A percentile compares a stretch with the other conserved stretches of the same genome.
Evolutionary conservation across 2,113 vertebrate species (phyloP).

Genomic region (Cyanoderma ruficeps): DNA sequence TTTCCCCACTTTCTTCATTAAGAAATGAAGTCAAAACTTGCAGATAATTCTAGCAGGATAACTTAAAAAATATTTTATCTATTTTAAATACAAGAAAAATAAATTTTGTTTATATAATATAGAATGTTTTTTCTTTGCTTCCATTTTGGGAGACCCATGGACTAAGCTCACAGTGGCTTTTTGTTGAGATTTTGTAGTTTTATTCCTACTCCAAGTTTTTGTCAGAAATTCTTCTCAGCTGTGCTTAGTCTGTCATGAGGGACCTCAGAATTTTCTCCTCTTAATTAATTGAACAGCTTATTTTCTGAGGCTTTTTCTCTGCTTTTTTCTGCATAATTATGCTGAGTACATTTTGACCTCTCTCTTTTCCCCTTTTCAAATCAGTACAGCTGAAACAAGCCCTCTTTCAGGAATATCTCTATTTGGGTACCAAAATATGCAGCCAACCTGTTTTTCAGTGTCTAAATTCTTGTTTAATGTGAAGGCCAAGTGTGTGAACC

Average conservation of each 20-base stretch:
- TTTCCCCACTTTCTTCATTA: not conserved
- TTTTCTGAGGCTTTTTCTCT: not conserved
- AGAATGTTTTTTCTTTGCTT: not conserved
- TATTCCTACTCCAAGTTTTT: not conserved
- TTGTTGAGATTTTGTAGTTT: not conserved
- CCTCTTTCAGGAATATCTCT: not conserved
- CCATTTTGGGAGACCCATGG: not conserved
- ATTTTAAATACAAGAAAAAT: not conserved
- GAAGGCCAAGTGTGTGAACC: not conserved
- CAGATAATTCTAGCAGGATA: not conserved
- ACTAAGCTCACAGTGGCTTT: not conserved
- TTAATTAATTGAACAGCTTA: not conserved
- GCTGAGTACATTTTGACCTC: not conserved
- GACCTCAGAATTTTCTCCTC: not conserved
- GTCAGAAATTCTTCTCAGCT: not conserved
- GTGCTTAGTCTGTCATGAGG: not conserved
- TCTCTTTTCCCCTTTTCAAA: not conserved
- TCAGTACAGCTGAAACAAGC: not conserved
- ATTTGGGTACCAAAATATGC: not conserved
- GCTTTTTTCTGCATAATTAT: not conserved
- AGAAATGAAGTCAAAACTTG: not conserved
- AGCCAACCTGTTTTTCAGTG: not conserved
- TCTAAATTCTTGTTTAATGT: not conserved
- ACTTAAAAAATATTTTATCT: not conserved
- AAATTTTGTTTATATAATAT: not conserved